A percentile compares a stretch with the other conserved stretches of the same genome.
Conservation (phyloP, 2,113 vertebrate genomes). For the Daboia siamensis region DNA sequence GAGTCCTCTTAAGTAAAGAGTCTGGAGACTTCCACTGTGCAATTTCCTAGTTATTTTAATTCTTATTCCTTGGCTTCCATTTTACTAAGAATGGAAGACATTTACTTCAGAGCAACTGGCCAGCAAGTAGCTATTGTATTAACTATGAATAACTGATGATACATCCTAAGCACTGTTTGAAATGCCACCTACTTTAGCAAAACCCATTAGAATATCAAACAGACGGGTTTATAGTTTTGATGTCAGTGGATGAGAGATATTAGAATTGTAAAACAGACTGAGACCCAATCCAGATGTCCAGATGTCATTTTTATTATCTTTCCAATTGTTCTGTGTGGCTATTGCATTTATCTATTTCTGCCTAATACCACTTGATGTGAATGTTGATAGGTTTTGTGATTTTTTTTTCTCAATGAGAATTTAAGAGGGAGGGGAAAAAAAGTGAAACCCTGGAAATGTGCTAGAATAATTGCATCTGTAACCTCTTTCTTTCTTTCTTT, state of each 20-base stretch:
- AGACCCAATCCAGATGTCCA: constrained; percentile 11
- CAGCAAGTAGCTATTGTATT: background rate
- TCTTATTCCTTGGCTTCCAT: background rate
- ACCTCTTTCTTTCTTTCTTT: background rate
- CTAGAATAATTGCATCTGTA: background rate
- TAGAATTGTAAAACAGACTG: constrained; percentile 8
- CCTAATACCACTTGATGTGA: constrained; percentile 5
- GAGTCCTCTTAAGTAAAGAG: background rate
- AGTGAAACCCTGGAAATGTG: background rate
- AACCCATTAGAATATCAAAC: constrained; percentile 9
- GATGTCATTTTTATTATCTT: constrained; percentile 9
- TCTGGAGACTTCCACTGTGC: background rate
- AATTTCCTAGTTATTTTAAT: background rate
- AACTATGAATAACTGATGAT: background rate
- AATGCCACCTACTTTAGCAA: background rate
- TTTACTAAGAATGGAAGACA: background rate
- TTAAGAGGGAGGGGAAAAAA: background rate
- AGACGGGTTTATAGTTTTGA: background rate
- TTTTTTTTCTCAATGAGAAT: background rate
- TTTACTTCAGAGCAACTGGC: background rate
- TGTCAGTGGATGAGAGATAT: constrained; percentile 2
- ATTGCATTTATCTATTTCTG: constrained; percentile 20
- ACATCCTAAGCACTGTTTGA: rapidly evolving
- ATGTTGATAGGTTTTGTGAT: background rate
- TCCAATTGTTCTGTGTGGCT: background rate